Conservation (phyloP, 92 coral and sea anemone species). For the Epizoanthus ramosus region DNA sequence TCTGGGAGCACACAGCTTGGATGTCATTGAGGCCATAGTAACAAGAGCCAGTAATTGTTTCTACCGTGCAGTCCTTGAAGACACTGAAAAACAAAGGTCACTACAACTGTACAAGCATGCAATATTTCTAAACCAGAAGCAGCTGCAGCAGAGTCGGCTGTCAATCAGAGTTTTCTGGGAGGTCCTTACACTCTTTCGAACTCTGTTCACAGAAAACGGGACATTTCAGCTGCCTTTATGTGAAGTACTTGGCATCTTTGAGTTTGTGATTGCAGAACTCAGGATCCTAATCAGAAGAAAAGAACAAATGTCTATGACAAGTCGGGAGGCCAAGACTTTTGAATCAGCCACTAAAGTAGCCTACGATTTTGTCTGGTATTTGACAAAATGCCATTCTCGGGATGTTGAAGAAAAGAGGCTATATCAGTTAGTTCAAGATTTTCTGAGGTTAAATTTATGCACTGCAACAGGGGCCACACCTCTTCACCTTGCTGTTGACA, state of each 20-base stretch:
- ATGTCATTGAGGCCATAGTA: constrained; percentile 24
- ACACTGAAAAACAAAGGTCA: constrained; percentile 26
- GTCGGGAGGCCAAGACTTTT: constrained; percentile 40
- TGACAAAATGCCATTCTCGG: constrained; percentile 34
- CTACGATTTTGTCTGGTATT: constrained; percentile 51
- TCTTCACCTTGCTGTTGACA: constrained; percentile 52
- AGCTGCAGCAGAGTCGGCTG: constrained; percentile 19
- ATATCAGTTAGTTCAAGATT: constrained; percentile 33
- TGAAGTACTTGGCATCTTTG: constrained; percentile 26
- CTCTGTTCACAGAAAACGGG: constrained; percentile 29
- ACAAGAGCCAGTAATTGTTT: constrained; percentile 34
- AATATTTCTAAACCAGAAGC: constrained; percentile 14
- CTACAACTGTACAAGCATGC: constrained; percentile 24
- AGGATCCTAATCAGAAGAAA: constrained; percentile 17
- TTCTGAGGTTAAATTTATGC: constrained; percentile 32
- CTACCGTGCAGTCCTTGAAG: constrained; percentile 24
- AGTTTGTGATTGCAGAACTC: constrained; percentile 20
- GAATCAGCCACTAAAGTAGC: constrained; percentile 48
- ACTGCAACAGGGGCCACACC: constrained; percentile 49
- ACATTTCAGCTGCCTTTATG: constrained; percentile 12
- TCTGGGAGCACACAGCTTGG: constrained; percentile 42
- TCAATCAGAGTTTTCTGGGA: constrained; percentile 38
- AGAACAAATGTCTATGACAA: constrained; percentile 4
- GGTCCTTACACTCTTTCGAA: constrained; percentile 18
- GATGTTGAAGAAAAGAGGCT: constrained; percentile 36